phyloP scores from a whole-genome alignment of 1,140 invertebrate genomes.

The Gryon sp. region DNA sequence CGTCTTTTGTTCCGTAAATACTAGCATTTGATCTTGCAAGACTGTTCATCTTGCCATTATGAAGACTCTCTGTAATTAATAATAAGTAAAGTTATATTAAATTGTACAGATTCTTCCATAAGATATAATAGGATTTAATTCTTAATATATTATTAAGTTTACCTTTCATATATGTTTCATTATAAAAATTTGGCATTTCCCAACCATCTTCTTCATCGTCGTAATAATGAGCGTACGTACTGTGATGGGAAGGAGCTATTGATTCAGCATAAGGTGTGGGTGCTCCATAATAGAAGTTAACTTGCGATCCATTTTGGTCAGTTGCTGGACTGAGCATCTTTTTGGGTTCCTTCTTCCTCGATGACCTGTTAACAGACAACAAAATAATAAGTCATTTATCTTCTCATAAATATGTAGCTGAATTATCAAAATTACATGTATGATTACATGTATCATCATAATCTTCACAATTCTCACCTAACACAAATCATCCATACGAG shows the following conservation, averaged over 20 bases:
- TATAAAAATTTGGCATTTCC: constrained; percentile 99
- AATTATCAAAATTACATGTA: no score
- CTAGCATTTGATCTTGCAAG: constrained; percentile 94
- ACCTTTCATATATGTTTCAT: constrained; percentile 97
- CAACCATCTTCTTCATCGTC: constrained; percentile 96
- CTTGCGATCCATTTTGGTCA: constrained; percentile 93
- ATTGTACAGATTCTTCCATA: constrained; percentile 20
- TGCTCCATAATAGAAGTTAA: constrained; percentile 97
- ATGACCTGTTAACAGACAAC: constrained; percentile 81
- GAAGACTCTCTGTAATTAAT: constrained; percentile 88
- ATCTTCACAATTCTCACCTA: constrained; percentile 80
- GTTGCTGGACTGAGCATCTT: constrained; percentile 91
- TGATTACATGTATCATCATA: background rate
- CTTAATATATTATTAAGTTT: no score
- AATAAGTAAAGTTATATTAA: constrained; percentile 40
- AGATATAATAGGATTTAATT: no score
- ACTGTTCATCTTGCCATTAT: constrained; percentile 93
- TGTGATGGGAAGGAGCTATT: constrained; percentile 96
- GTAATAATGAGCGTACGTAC: constrained; percentile 97
- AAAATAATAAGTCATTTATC: constrained; percentile 10
- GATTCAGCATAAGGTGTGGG: constrained; percentile 95
- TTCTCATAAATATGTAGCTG: no score
- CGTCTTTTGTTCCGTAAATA: constrained; percentile 97
- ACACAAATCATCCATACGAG: constrained; percentile 99
- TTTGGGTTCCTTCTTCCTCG: constrained; percentile 91